Evolutionary conservation across 2,113 vertebrate species (phyloP), one percentile per base, ranked within the genome.

Genomic region (Corythoichthys haematopterus): DNA sequence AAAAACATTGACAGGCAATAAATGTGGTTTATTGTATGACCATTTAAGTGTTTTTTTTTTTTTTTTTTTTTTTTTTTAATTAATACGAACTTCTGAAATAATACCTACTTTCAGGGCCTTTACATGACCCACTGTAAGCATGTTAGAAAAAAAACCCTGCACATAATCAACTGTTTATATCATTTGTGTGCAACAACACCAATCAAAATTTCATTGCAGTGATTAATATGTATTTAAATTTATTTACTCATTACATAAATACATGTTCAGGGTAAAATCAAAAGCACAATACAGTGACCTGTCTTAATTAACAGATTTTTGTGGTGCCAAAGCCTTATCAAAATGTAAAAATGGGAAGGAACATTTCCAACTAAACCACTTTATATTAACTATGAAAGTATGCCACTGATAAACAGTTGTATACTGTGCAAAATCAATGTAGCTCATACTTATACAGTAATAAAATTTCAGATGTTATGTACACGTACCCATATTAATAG

Each of bases 1-100:
- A 84, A 75, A 8, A 65, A 11, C 40, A 60, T 8, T 43, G n/a
- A 10, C 20, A 64, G 0, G 58, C 63, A 20, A n/a, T 66, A n/a
- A 57, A 63, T 60, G 37, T 2, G 64, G 64, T 36, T 45, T 11
- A 20, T 9, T 74, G 47, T 4, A 43, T 43, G 12, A 56, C 4
- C 28, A 56, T 36, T 56, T 14, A 12, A 13, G 33, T 1, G 28
- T 11, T 53, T 16, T 16, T 16, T 16, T 6, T 16, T 15, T 11
- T 11, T 53, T 16, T 16, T 16, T 16, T 6, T 16, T 15, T 11
- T 2, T 47, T 47, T 47, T 47, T 47, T 2, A 47, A 47, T 13
- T 8, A 43, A 43, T 8, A 43, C 4, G 12, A 47, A 47, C 11
- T 47, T 47, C 46, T 13, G 46, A 47, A 13, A 1, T 14, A 12